Evolutionary conservation across 2,797 vertebrate species (phyloP), one percentile per base, ranked within the genome.

Genomic region (Rhinatrema bivittatum): DNA sequence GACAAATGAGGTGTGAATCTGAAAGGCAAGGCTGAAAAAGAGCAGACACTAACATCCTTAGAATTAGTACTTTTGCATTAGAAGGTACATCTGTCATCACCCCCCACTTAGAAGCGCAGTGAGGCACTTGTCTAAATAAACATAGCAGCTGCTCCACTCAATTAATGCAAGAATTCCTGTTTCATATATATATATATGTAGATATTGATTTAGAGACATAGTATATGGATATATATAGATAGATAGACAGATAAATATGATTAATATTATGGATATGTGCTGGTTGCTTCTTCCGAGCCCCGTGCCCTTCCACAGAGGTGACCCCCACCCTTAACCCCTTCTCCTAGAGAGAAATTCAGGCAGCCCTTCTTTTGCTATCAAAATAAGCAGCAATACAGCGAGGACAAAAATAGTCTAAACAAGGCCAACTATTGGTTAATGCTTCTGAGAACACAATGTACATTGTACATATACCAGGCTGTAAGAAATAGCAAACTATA

Each of bases 61-160:
- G 47, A 67, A 65, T 72, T 78, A 59, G 60, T 68, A 76, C 63
- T 66, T 72, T 71, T 65, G 38, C 51, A 60, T 64, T 67, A 54
- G 25, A 77, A 77, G 76, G 67, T 16, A 18, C 20, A 46, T 79
- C 71, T 82, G 72, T 76, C 77, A 71, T 75, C 74, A 58, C 44
- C 62, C 35, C 47, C 41, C 53, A 58, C 61, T 69, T 46, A 53
- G 33, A 75, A 67, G 45, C 63, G 49, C 11, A 16, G 61, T 58
- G 57, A 42, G 71, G 46, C 27, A 46, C 53, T 70, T 80, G 61
- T 62, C 70, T 50, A 79, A 80, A 75, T 70, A 81, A 82, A 81
- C 62, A 71, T 60, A 66, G 48, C 53, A 67, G 47, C 57, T 68
- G 36, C 65, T 70, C 76, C 54, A 32, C 64, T 40, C 19, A 32